Percentiles rank a stretch among this genome's conserved stretches.
phyloP scores from a whole-genome alignment of 2,888 invertebrate species.

The Galeruca laticollis region DNA sequence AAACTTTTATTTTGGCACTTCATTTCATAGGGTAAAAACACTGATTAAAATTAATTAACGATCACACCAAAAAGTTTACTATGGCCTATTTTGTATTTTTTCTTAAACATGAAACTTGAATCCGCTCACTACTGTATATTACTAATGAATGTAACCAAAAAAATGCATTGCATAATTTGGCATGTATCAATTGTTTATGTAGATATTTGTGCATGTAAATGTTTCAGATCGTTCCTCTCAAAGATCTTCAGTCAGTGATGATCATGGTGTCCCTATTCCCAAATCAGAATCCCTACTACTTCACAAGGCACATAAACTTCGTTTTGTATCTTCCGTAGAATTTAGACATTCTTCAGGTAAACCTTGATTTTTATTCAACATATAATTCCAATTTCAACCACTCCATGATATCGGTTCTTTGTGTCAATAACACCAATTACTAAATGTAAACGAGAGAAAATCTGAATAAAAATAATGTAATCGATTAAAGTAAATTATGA shows the following conservation, averaged over 20 bases:
- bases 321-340: slow-evolving; percentile 86
- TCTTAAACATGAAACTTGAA: no score
- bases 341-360: slow-evolving; percentile 83
- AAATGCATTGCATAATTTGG: no score
- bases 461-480: no score
- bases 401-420: no score
- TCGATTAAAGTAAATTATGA: no score
- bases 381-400: neutral
- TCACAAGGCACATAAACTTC: slow-evolving; percentile 77
- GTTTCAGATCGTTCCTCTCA: slow-evolving; percentile 72
- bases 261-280: slow-evolving; percentile 65
- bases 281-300: slow-evolving; percentile 64
- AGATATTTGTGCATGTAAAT: slow-evolving; percentile 50
- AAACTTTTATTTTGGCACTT: no score
- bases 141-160: neutral
- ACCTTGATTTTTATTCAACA: slow-evolving; percentile 8
- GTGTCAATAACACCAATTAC: no score
- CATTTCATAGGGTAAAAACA: no score
- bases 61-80: no score
- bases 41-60: no score
- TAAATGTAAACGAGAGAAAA: no score
- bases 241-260: slow-evolving; percentile 71
- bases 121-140: neutral
- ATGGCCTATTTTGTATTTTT: no score
- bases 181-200: neutral